Base-by-base conservation (phyloP, 2,888 invertebrate genomes). In the Drosophila colorata region DNA sequence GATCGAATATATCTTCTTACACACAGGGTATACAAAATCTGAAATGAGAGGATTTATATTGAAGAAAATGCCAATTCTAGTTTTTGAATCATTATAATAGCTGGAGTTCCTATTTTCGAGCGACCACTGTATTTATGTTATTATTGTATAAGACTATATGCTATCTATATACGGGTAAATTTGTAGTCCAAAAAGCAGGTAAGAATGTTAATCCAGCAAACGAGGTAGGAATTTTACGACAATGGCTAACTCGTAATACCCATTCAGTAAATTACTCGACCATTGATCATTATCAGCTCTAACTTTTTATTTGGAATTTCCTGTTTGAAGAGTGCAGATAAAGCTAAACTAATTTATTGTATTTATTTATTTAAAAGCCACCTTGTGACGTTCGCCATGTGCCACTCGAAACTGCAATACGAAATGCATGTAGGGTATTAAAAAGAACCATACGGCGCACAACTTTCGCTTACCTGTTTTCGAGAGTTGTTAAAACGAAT, bases 241-340 rank as follows among this genome's bases (percentile, higher is more conserved):
- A 20, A 14, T 53, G 31, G 14, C 20, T 23, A 11, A 31, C 31
- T 23, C 16, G 23, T 14, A 41, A 16, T 20, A 13, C 8, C 16
- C 43, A 53, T 53, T 53, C 53, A 53, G 20, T 23, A 43, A 53
- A 43, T 33, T 3, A 2, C 33, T 13, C 14, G 13, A 9, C 40
- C 40, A 20, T 41, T 38, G 49, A 49, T 28, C 18, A 6, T 40
- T 56, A 75, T 73, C 63, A 63, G 53, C 16, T 31, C 14, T 4
- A 20, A 37, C 40, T 56, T 61, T 38, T 78, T 77, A 74, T 72
- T 46, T 3, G n/a, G 33, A 23, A 61, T 73, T 74, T 74, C 74
- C 74, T 61, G 74, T 16, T 20, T 41, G 9, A 9, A 6, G 25
- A 31, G 43, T 23, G 31, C 0, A 37, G 74, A 77, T 77, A 59